Base-by-base conservation (phyloP, 2,888 invertebrate genomes). In the Scrobipalpa costella region DNA sequence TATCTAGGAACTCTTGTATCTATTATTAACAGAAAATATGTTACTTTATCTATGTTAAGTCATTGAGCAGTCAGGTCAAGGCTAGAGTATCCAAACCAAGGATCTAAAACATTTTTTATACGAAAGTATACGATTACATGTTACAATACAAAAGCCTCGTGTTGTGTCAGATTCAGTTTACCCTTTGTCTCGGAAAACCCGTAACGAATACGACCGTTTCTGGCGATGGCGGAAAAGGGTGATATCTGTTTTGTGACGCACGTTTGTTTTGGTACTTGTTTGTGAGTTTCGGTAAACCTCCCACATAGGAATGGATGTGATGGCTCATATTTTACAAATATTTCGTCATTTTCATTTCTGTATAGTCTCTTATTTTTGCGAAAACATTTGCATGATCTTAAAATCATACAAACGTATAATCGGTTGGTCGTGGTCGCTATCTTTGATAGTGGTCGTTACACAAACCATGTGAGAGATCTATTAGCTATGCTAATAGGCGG, bases 161-260 rank as follows among this genome's bases (percentile, higher is more conserved):
- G 55, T 19, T 17, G 27, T 21, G 55, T 55, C 55, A 55, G 55
- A 55, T 15, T 34, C 55, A 55, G 55, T 59, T 59, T 27, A 44
- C 44, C 59, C 59, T 59, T 44, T 59, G 36, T n/a, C 27, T 44
- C 38, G 21, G 27, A 40, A 44, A 38, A 59, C 8, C 59, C 59
- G 44, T 34, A 58, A 58, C 38, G 15, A 40, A 59, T 44, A 44
- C 27, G 44, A 59, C 50, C 50, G 49, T 49, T 61, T 34, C 50
- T 49, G 49, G 19, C 17, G 19, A 49, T 61, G 50, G 49, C 36
- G 49, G 34, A 58, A 58, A 58, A 44, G 59, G 59, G 44, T 44
- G 59, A 44, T 59, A 59, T 59, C 27, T 27, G 59, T 44, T 44
- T 55, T 55, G 33, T 55, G 55, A 34, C 33, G 55, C n/a, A 33